Conservation (phyloP, 2,113 vertebrate species). For the Herpetotheres cachinnans region DNA sequence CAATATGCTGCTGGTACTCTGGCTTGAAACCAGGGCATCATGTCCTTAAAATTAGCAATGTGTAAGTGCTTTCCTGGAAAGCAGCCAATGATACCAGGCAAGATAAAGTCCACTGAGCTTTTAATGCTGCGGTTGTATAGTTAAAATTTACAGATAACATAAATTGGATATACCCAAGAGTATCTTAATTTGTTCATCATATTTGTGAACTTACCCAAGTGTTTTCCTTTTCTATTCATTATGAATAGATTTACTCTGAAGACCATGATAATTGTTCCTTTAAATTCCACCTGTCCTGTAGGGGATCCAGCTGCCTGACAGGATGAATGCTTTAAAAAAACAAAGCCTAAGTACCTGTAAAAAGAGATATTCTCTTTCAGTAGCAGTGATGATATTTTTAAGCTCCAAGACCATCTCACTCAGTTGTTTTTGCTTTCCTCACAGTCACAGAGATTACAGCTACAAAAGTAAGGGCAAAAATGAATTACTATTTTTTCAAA, state of each 20-base stretch:
- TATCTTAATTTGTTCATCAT: neutral
- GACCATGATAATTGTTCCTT: neutral
- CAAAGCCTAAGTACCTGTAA: neutral
- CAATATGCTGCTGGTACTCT: neutral
- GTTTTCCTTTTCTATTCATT: neutral
- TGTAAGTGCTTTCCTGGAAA: slow-evolving; percentile 33
- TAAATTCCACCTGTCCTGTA: neutral
- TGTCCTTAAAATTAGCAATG: neutral
- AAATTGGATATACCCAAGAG: neutral
- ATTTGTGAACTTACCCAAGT: neutral
- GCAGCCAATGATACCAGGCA: slow-evolving; percentile 2
- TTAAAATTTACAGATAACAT: slow-evolving; percentile 5
- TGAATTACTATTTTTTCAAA: neutral
- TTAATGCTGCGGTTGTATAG: neutral
- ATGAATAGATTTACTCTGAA: neutral
- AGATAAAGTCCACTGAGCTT: neutral
- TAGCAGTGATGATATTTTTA: neutral
- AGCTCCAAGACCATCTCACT: neutral
- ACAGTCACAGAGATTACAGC: neutral
- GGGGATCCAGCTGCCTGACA: neutral
- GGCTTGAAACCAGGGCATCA: neutral
- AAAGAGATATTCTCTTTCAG: neutral
- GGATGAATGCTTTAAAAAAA: neutral
- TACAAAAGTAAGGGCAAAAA: neutral
- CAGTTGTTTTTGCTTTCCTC: neutral